Conservation (phyloP, 2,797 vertebrate species). For the Tragopan temminckii region DNA sequence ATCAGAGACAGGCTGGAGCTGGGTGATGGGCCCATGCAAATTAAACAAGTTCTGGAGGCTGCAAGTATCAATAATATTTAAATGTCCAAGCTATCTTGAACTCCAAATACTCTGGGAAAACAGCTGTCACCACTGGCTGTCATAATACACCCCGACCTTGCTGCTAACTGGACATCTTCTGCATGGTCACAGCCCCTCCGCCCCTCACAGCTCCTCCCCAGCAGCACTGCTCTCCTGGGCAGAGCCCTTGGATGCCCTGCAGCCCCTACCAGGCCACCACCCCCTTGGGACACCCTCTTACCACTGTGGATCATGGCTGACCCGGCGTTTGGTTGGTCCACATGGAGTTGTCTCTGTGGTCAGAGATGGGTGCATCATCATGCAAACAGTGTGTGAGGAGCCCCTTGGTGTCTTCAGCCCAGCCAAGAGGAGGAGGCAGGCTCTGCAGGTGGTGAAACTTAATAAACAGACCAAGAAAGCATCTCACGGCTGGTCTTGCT, state of each 20-base stretch:
- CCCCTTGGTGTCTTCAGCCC: not conserved
- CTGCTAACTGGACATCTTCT: not conserved
- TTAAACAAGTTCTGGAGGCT: conserved; percentile 21
- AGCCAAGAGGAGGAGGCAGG: not conserved
- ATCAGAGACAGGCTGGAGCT: conserved; percentile 27
- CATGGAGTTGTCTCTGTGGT: not conserved
- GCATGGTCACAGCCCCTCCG: not conserved
- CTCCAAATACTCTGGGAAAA: conserved; percentile 19
- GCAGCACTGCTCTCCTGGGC: too few species aligned
- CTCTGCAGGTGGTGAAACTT: not conserved
- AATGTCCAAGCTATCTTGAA: not conserved
- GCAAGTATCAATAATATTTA: conserved; percentile 35
- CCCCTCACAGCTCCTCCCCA: not conserved
- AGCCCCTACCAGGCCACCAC: too few species aligned
- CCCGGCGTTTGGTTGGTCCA: fast-evolving
- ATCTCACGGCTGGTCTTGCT: not conserved
- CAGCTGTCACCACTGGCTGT: not conserved
- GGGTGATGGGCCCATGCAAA: not conserved
- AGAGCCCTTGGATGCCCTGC: not conserved
- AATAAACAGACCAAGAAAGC: not conserved
- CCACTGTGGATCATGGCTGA: not conserved
- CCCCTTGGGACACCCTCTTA: not conserved
- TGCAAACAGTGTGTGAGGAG: fast-evolving
- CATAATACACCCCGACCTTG: fast-evolving
- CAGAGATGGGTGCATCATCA: not conserved